Evolutionary conservation across 2,797 vertebrate genomes (phyloP).

Genomic region (Coluber constrictor): DNA sequence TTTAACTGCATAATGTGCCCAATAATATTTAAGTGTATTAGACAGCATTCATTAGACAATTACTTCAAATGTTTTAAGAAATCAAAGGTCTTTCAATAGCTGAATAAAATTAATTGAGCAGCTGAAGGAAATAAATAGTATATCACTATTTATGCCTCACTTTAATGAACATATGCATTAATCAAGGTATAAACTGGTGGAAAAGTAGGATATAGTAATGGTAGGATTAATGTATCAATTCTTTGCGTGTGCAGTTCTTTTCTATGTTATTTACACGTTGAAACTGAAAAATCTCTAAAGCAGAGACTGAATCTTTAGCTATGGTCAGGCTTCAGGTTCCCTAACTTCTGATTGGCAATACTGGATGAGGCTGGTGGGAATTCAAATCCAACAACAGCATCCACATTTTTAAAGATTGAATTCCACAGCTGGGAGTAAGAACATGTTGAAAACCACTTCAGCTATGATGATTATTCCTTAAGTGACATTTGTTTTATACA

Average conservation of each 20-base stretch:
- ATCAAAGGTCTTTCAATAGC: not conserved
- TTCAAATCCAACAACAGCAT: not conserved
- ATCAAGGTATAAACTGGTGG: not conserved
- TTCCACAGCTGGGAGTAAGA: not conserved
- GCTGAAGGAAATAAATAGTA: not conserved
- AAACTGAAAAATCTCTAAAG: not conserved
- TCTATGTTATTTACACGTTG: not conserved
- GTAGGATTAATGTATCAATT: not conserved
- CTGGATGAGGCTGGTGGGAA: not conserved
- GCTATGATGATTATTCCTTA: not conserved
- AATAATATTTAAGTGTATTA: not conserved
- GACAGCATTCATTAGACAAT: not conserved
- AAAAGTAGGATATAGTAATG: not conserved
- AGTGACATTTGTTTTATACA: slow-evolving; percentile 9
- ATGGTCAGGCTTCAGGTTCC: not conserved
- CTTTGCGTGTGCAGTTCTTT: not conserved
- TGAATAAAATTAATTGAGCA: not conserved
- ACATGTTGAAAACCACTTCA: not conserved
- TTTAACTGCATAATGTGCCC: too few species aligned
- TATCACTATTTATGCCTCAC: not conserved
- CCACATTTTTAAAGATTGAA: not conserved
- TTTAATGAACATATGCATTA: not conserved
- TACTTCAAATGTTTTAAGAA: not conserved
- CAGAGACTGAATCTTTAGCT: not conserved
- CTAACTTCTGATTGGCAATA: not conserved